Base-by-base conservation (phyloP, 2,888 invertebrate species). In the Macropis europaea region DNA sequence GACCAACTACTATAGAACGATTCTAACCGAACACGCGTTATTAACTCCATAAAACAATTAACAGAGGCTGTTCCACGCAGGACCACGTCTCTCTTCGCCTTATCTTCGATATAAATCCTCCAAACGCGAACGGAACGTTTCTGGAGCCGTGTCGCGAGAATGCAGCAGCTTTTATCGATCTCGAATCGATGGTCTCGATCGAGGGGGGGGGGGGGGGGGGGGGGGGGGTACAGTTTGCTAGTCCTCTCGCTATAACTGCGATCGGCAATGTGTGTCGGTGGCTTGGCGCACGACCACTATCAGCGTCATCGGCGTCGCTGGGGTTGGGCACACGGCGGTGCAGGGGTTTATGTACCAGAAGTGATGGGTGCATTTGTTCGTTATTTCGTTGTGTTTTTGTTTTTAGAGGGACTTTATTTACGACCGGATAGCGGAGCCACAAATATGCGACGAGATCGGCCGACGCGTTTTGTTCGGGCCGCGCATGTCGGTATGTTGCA, bases 341-440 rank as follows among this genome's bases (percentile, higher is more conserved):
- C 79, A 82, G 76, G 76, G 84, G 83, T 89, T 89, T 90, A 89
- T 90, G 89, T 89, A 88, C 85, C 89, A 88, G 88, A 89, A 90
- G 86, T 87, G 89, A 90, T 89, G 86, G 86, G 82, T 86, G 85
- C 87, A 85, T 88, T 89, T 87, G 87, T 88, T 88, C 87, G 87
- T 87, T 88, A 87, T 87, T 88, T 87, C 85, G 84, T 81, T 82
- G 81, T 86, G 83, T 87, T 87, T 86, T 88, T 87, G 85, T 89
- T 88, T 88, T 86, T 81, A 82, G 79, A 80, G 76, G 73, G 82
- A 86, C 86, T 89, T 89, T 89, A 89, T 89, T 89, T 89, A 89
- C 87, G 87, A 88, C 85, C 86, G 88, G 87, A 88, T 86, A 85
- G 84, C 81, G 75, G 83, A 83, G 85, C 89, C 89, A 84, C 89